Conservation (phyloP, 2,888 invertebrate genomes). For the Pollenia amentaria region DNA sequence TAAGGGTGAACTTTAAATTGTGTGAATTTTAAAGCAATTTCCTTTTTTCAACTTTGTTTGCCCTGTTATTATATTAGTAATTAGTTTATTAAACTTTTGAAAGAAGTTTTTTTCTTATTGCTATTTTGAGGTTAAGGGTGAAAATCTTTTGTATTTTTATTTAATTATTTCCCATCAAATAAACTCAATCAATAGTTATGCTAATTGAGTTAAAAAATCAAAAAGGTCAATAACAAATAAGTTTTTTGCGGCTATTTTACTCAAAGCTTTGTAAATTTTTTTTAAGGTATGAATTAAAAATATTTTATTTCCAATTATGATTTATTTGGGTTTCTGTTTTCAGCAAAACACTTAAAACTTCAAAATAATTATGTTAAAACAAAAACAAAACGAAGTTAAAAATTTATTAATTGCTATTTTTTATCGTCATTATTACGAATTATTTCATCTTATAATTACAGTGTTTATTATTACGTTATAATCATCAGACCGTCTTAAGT, state of each 20-base stretch:
- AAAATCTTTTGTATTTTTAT: neutral
- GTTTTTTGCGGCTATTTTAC: neutral
- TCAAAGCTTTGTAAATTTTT: neutral
- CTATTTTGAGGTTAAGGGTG: conserved; percentile 12
- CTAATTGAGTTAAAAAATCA: neutral
- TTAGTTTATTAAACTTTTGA: neutral
- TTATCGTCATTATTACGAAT: neutral
- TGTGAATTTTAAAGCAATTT: neutral
- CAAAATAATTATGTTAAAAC: neutral
- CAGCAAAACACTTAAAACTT: neutral
- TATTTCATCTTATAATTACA: conserved; percentile 8
- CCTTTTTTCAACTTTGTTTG: neutral
- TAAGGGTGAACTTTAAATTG: conserved; percentile 1
- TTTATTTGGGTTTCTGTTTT: neutral
- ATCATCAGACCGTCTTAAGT: neutral
- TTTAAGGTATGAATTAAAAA: neutral
- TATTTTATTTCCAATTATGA: neutral
- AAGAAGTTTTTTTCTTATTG: neutral
- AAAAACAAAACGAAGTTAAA: conserved; percentile 5
- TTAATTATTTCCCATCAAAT: neutral
- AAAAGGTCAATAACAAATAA: conserved; percentile 13
- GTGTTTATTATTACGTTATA: neutral
- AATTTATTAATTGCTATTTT: neutral
- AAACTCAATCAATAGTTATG: neutral
- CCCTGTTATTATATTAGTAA: neutral